Evolutionary conservation across 1,140 invertebrate genomes (phyloP), one percentile per base, ranked within the genome.

Genomic region (Myzus persicae): DNA sequence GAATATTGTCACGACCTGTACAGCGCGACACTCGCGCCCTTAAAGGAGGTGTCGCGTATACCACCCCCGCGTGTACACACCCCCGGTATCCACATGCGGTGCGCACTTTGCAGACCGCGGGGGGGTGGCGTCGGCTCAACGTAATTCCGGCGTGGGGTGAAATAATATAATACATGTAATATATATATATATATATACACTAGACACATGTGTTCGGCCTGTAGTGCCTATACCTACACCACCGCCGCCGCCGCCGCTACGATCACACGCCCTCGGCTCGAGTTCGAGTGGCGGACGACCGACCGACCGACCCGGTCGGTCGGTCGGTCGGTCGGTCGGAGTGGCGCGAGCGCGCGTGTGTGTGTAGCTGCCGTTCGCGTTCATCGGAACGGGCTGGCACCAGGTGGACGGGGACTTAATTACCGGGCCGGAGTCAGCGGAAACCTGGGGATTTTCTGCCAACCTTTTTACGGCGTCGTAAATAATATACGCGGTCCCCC

Each of bases 361-460:
- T 76, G 59, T n/a, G 82, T 14, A 42, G 82, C 18, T 38, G 31
- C 42, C 24, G 84, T 88, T 51, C 87, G 87, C 46, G 87, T 51
- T 46, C n/a, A 22, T 76, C 67, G 54, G 90, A 82, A 82, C 42
- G 90, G 67, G 42, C 91, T 92, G 91, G 91, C 67, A 92, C 91
- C 91, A 92, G 91, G 91, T 92, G 91, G 67, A 92, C 67, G 91
- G 91, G 67, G 91, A 92, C 91, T 92, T 92, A 92, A 92, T 92
- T 92, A 92, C 91, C 91, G 91, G 91, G 67, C 91, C 91, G 76
- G 91, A 92, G 91, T 92, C 91, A 48, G 91, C 91, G 91, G 76
- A 92, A 92, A 92, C 67, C 91, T 92, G 67, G 91, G 91, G 91
- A 92, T 92, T 92, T 92, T 92, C 91, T 82, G 91, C 91, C 91